Evolutionary conservation across 2,113 vertebrate genomes (phyloP).

Genomic region (Varanus salvator): DNA sequence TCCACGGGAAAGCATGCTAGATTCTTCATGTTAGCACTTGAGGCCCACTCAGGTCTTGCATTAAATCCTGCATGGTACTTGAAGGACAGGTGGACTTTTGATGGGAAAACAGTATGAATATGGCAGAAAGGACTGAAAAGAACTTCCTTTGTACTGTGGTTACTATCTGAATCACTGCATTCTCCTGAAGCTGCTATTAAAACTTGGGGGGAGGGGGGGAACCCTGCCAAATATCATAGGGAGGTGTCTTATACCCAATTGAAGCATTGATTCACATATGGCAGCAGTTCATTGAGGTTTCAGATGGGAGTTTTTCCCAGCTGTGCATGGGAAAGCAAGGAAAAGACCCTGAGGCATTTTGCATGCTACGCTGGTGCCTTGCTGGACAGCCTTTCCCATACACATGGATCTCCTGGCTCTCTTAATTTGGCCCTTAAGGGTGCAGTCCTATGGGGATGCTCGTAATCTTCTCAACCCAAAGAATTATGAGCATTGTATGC

Average conservation of each 20-base stretch:
- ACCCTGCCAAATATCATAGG: background rate
- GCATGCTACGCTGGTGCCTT: background rate
- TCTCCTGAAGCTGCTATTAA: background rate
- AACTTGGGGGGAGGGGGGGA: no score
- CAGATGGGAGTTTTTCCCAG: background rate
- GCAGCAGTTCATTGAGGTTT: background rate
- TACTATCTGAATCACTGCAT: background rate
- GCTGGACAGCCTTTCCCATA: background rate
- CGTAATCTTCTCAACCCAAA: no score
- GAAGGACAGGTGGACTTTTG: background rate
- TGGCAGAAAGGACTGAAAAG: background rate
- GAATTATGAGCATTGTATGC: no score
- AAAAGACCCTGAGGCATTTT: no score
- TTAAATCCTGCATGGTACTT: background rate
- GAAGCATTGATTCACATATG: background rate
- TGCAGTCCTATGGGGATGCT: no score
- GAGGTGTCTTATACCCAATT: background rate
- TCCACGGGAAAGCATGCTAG: background rate
- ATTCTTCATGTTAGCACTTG: background rate
- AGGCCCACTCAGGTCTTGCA: no score
- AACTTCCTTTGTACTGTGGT: background rate
- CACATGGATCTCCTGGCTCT: background rate
- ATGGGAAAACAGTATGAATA: background rate
- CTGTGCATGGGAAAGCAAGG: no score
- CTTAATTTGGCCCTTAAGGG: constrained; percentile 23